These are phyloP conservation scores for Eueides isabella DNA, from an alignment of 1,140 invertebrate genomes.

Conservation along the genomic window DNA sequence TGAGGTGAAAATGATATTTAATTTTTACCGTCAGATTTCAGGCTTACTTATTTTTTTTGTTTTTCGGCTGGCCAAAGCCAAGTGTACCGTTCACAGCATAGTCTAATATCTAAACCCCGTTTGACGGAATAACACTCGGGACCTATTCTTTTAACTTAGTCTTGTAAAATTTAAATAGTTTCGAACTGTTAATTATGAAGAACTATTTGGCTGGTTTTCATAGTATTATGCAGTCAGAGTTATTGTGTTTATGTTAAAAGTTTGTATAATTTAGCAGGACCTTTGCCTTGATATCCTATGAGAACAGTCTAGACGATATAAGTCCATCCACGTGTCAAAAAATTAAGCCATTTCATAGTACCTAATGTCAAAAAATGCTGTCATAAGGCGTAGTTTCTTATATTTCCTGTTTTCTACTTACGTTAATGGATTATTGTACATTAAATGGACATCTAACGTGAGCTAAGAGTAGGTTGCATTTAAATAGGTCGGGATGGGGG, in stretches of 20 bases:
- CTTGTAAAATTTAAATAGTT: too few relatives aligned
- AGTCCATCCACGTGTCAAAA: neutral
- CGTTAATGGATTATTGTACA: conserved; percentile 14
- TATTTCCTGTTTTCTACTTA: conserved; percentile 4
- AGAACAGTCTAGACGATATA: neutral
- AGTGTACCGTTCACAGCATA: neutral
- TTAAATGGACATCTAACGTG: conserved; percentile 22
- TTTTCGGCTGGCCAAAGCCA: neutral
- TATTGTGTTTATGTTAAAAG: too few relatives aligned
- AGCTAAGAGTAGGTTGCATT: conserved; percentile 23
- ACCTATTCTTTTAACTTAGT: too few relatives aligned
- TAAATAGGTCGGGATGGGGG: conserved; percentile 29
- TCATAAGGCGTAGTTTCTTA: neutral
- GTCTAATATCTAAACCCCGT: too few relatives aligned
- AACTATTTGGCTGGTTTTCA: too few relatives aligned
- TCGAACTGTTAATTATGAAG: too few relatives aligned
- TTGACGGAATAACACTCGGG: too few relatives aligned
- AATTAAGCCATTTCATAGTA: neutral
- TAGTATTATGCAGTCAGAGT: too few relatives aligned
- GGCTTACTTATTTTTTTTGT: neutral
- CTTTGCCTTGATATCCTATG: too few relatives aligned
- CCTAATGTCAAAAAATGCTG: neutral
- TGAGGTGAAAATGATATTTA: neutral
- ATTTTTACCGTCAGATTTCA: neutral
- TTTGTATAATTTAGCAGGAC: too few relatives aligned